Evolutionary conservation across 1,140 invertebrate genomes (phyloP), one percentile per base, ranked within the genome.

Genomic region (Stenopsyche tienmushanensis): DNA sequence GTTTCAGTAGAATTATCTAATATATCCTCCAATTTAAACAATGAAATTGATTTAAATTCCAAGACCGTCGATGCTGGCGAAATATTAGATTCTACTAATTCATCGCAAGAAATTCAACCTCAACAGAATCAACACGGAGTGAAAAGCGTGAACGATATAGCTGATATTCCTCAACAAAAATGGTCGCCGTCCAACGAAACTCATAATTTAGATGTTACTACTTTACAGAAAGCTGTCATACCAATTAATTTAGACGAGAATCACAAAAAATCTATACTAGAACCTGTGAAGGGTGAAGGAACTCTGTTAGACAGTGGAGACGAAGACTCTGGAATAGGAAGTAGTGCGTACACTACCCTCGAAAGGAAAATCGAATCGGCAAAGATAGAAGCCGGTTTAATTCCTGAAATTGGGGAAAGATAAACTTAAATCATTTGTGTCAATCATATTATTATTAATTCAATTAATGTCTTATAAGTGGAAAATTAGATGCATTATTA

Each of bases 271-370:
- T 65, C 60, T 1, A 64, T 57, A 7, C 20, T 70, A 34, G 78
- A 80, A 64, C 73, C 77, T 1, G 80, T 80, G 17, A 80, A 80
- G 62, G 83, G 82, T 0, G 83, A 85, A 72, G 83, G 82, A 1
- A 83, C 81, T 39, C 75, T 84, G 20, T 70, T 85, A 10, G 84
- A 85, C 71, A 83, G 82, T 67, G 83, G 82, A 0, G 83, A 84
- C 67, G 83, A 84, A 64, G 83, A 84, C 69, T 84, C 82, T 24
- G 83, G 83, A 1, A 84, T 84, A 21, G 83, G 83, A 71, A 84
- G 83, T 60, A 83, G 83, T 71, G 77, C 80, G 18, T 80, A 80
- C 58, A 76, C 78, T 1, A 83, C 83, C 0, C 73, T 85, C 13
- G 83, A 84, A 65, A 73, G 83, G 18, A 80, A 82, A 71, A 73